Evolutionary conservation across 2,888 invertebrate species (phyloP).

Genomic region (Polietes domitor): DNA sequence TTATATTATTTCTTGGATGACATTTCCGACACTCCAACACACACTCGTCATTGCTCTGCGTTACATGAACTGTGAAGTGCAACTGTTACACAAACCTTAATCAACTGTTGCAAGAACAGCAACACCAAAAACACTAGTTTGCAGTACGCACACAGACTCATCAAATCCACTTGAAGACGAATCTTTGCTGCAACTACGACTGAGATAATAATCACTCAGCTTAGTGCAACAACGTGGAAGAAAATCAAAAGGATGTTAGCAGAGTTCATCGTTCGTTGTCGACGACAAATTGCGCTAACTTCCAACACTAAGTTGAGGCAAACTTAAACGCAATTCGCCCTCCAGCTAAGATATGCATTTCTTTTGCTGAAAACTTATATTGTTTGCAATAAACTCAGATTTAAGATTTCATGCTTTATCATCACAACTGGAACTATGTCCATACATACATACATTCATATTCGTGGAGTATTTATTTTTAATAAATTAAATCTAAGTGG

Average conservation of each 20-base stretch:
- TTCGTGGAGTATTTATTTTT: no score
- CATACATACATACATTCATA: no score
- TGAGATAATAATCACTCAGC: constrained; percentile 23
- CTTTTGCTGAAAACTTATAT: neutral
- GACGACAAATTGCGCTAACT: neutral
- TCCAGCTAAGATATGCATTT: neutral
- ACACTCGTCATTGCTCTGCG: neutral
- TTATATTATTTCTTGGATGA: constrained; percentile 18
- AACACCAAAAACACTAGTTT: neutral
- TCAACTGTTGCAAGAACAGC: constrained; percentile 26
- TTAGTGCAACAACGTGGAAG: constrained; percentile 13
- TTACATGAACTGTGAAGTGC: constrained; percentile 22
- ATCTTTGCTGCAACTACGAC: constrained; percentile 18
- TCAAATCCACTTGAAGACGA: constrained; percentile 21
- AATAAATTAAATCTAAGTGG: no score
- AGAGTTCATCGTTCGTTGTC: constrained; percentile 1
- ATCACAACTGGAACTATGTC: no score
- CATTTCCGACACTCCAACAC: constrained; percentile 14
- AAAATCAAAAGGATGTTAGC: constrained; percentile 13
- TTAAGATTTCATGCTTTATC: neutral
- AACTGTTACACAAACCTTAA: constrained; percentile 28
- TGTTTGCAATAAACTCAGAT: neutral
- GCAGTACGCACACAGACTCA: neutral
- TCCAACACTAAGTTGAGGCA: neutral
- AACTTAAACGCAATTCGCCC: neutral